Evolutionary conservation across 2,113 vertebrate species (phyloP), one percentile per base, ranked within the genome.

Genomic region (Syrrhaptes paradoxus): DNA sequence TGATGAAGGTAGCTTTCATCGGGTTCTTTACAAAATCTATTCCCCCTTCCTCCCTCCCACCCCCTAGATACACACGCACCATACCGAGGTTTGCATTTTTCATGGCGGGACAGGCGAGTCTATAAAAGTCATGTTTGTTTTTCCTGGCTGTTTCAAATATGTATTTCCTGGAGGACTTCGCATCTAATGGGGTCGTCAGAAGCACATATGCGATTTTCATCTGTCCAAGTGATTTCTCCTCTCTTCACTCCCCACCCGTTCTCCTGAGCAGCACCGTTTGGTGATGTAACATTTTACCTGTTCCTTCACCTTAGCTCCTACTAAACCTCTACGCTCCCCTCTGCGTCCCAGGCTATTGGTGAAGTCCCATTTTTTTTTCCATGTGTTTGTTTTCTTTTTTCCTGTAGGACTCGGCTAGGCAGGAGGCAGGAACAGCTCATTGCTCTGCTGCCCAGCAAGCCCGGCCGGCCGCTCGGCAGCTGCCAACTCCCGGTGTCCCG

Each of bases 61-160:
- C 67, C 80, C 29, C 55, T 93, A 86, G 83, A 91, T 93, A 95
- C 86, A 93, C 75, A 88, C 12, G 21, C 68, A 48, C 76, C 90
- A 54, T 72, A 72, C 65, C 13, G 83, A 87, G 73, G 83, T 95
- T 95, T 93, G 93, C 96, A 95, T 94, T 96, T 96, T 96, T 94
- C 95, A 94, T 86, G 93, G 95, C 24, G 28, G 92, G 93, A 96
- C 95, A 68, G 82, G 80, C 93, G 63, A 86, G 93, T 67, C 93
- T 95, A 81, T 89, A 95, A 97, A 96, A 96, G 92, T 70, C 92
- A 66, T 92, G 90, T 96, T 94, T 95, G 95, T 94, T 96, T 96
- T 94, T 94, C 52, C 93, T 96, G 92, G 76, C 95, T 90, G 93
- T 88, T 95, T 92, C 93, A 92, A 94, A 96, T 93, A 96, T 93